phyloP scores from a whole-genome alignment of 2,888 invertebrate genomes.

The Electrophaes corylata region DNA sequence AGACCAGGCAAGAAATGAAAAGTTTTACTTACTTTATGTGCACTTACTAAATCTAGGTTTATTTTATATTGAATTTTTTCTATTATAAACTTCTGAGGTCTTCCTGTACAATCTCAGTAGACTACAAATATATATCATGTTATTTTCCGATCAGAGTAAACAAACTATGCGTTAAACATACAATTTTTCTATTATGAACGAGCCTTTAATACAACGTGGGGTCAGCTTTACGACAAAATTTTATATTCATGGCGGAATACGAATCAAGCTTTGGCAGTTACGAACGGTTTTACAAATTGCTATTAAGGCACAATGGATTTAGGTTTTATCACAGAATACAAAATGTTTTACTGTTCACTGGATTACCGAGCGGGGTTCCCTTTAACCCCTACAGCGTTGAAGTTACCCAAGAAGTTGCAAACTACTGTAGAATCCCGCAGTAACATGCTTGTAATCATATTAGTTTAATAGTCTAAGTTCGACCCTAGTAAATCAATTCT shows the following conservation, averaged over 20 bases:
- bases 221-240: constrained; percentile 30
- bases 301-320: constrained; percentile 25
- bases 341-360: background rate
- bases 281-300: constrained; percentile 22
- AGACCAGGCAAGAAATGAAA: too few relatives aligned
- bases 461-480: background rate
- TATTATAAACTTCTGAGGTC: too few relatives aligned
- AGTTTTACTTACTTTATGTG: too few relatives aligned
- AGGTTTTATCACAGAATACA: background rate
- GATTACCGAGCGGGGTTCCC: background rate
- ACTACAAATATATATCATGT: too few relatives aligned
- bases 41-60: too few relatives aligned
- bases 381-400: background rate
- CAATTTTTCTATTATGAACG: background rate
- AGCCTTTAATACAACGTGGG: constrained; percentile 12
- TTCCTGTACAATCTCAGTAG: too few relatives aligned
- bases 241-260: constrained; percentile 28
- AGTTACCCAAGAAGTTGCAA: background rate
- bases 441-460: background rate
- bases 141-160: too few relatives aligned
- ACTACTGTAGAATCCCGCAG: background rate
- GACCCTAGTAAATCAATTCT: background rate
- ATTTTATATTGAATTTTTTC: too few relatives aligned
- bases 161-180: too few relatives aligned
- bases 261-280: constrained; percentile 27